These are phyloP conservation scores for Dreissena rostriformis DNA, from an alignment of 1,140 invertebrate species.

Conservation along the genomic window DNA sequence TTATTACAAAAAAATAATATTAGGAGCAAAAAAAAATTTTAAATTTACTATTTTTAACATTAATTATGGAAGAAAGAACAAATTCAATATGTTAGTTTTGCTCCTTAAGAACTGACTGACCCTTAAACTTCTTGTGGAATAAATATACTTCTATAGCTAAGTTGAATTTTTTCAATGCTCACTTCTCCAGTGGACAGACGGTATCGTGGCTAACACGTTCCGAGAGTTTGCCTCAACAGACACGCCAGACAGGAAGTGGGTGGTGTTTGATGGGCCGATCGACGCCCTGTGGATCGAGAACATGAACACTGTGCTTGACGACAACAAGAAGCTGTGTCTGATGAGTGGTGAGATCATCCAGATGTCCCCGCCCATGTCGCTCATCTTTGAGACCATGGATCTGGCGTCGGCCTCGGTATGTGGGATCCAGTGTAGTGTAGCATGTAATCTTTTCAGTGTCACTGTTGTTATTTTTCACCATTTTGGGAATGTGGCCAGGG, in stretches of 20 bases:
- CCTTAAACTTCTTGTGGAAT: too few species aligned
- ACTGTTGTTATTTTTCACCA: too few species aligned
- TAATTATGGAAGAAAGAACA: too few species aligned
- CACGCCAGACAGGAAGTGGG: conserved; percentile 81
- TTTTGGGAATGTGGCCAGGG: too few species aligned
- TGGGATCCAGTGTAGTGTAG: background rate
- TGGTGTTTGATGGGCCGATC: conserved; percentile 82
- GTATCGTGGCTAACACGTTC: conserved; percentile 84
- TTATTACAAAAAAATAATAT: too few species aligned
- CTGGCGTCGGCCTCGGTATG: conserved; percentile 84
- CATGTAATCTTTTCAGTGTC: too few species aligned
- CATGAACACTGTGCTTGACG: conserved; percentile 83
- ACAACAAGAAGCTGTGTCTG: conserved; percentile 82
- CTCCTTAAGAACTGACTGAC: too few species aligned
- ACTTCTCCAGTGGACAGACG: conserved; percentile 80
- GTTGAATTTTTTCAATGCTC: too few species aligned
- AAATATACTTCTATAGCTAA: too few species aligned
- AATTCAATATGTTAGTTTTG: too few species aligned
- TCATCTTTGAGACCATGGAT: conserved; percentile 82
- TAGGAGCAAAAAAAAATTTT: too few species aligned
- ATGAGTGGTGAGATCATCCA: conserved; percentile 83
- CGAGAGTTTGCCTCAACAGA: conserved; percentile 80
- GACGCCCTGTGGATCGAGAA: conserved; percentile 83
- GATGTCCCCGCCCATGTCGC: conserved; percentile 81
- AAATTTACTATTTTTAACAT: too few species aligned